phyloP scores from a whole-genome alignment of 1,140 invertebrate genomes.

The Metaphire vulgaris region DNA sequence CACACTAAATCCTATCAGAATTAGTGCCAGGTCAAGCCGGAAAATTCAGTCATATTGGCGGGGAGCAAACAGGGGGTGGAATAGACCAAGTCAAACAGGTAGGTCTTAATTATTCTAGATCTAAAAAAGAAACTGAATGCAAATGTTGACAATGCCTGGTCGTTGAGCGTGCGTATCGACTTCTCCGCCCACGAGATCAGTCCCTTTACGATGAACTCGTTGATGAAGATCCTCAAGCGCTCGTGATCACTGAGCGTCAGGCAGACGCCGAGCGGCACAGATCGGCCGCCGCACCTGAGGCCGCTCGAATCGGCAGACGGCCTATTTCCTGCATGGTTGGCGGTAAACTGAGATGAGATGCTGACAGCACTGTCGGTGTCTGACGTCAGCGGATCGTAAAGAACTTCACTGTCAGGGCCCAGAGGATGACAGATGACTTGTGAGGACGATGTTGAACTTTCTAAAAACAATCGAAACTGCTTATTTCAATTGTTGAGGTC shows the following conservation, averaged over 20 bases:
- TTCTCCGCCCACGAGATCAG: constrained; percentile 83
- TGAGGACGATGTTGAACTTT: neutral
- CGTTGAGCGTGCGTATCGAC: constrained; percentile 72
- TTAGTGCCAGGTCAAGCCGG: no score
- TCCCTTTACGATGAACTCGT: constrained; percentile 78
- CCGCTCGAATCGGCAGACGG: neutral
- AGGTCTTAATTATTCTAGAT: no score
- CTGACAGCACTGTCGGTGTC: constrained; percentile 4
- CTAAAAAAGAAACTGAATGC: no score
- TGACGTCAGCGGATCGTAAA: neutral
- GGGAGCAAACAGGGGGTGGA: no score
- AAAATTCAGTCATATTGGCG: no score
- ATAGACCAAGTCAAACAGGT: no score
- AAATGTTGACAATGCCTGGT: no score
- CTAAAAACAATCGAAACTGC: neutral
- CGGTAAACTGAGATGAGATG: constrained; percentile 1
- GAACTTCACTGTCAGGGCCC: neutral
- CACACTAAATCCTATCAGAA: no score
- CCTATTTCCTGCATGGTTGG: constrained; percentile 11
- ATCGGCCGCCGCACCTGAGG: neutral
- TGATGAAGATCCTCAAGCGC: constrained; percentile 72
- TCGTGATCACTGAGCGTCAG: constrained; percentile 72
- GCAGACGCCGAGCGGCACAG: constrained; percentile 56
- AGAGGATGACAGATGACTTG: neutral
- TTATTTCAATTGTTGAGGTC: no score